Base-by-base conservation (phyloP, 2,888 invertebrate species). In the Dryobotodes eremita region DNA sequence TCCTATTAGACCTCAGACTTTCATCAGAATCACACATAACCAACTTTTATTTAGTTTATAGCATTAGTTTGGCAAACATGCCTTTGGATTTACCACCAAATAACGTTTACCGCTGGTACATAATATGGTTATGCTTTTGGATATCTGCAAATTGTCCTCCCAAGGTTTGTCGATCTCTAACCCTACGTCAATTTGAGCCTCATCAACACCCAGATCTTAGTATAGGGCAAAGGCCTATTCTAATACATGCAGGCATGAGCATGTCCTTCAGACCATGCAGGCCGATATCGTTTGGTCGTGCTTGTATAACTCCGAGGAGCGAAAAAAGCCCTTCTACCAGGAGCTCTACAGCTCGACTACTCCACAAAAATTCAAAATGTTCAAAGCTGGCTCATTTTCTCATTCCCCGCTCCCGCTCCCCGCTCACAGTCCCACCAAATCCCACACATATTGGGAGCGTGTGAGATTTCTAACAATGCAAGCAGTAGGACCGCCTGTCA, bases 401-500 rank as follows among this genome's bases (percentile, higher is more conserved):
- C 26, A 46, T 13, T 1, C 50, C 26, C 15, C 53, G 53, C 62
- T 42, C 42, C 53, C 69, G 70, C 75, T 64, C 3, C 1, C 48
- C 76, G 76, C 74, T 74, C 15, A 17, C 65, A 55, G 15, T 74
- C 8, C 31, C 2, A 84, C 81, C 65, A 62, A 55, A 23, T 13
- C 73, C 48, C 62, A 55, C 26, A 74, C 65, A 79, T 66, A 89
- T 84, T 83, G 85, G 64, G 86, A 85, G 84, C 88, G 87, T 89
- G 91, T 86, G 89, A 90, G 84, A 83, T 83, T 85, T 75, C 84
- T 84, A 87, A 88, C 88, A 89, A 89, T 89, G 73, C 85, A 77
- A 74, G 85, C 88, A 85, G 89, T 88, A 89, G 89, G 83, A 87
- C 80, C 80, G 85, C 82, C 82, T 88, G 88, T 90, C 91, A 89